These are phyloP conservation scores for Myathropa florea DNA, from an alignment of 2,888 invertebrate species.

Conservation along the genomic window DNA sequence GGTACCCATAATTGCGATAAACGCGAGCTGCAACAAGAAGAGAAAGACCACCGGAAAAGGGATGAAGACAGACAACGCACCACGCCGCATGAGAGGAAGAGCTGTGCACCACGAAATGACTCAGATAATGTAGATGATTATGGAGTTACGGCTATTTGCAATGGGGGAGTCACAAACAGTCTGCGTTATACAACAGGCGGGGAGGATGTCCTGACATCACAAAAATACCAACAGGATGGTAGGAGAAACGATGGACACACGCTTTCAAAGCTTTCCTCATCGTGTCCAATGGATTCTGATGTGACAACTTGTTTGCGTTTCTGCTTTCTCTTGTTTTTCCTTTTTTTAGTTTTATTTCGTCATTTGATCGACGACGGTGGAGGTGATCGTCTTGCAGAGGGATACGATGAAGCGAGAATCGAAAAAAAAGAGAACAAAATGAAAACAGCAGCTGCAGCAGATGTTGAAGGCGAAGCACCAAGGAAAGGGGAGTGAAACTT, in stretches of 20 bases:
- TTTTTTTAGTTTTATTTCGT: neutral
- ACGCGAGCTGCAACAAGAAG: neutral
- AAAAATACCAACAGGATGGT: neutral
- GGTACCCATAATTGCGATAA: neutral
- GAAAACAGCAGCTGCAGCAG: neutral
- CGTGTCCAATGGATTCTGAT: neutral
- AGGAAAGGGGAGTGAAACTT: constrained; percentile 4
- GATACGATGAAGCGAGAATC: neutral
- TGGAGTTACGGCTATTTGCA: too few species aligned
- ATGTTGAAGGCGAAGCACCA: neutral
- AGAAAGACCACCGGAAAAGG: constrained; percentile 18
- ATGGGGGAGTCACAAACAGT: neutral
- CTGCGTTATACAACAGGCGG: too few species aligned
- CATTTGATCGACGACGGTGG: neutral
- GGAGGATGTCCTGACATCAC: neutral
- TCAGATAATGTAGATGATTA: neutral
- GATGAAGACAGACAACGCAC: constrained; percentile 4
- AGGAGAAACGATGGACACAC: neutral
- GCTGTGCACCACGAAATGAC: neutral
- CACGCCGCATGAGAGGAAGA: neutral
- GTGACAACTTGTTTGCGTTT: neutral
- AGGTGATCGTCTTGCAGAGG: neutral
- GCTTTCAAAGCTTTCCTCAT: neutral
- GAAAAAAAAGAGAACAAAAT: neutral
- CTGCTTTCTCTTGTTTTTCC: neutral